Evolutionary conservation across 2,113 vertebrate species (phyloP).

Genomic region (Halcyon senegalensis): DNA sequence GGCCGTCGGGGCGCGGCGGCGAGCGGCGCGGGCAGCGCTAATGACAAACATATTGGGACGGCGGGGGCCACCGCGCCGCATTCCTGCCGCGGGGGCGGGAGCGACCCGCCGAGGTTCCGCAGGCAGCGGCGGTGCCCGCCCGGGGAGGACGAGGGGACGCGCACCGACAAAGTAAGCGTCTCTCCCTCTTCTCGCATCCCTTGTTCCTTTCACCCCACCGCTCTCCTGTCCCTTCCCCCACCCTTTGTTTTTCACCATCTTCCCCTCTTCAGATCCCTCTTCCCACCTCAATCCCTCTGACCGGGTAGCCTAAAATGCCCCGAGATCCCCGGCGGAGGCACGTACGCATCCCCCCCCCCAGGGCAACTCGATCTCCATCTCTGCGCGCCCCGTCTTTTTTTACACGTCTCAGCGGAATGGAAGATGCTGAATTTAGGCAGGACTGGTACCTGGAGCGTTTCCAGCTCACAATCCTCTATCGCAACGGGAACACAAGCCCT

Average conservation of each 20-base stretch:
- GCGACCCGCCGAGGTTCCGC: constrained; percentile 36
- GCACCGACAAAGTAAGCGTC: not conserved
- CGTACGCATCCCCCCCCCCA: rapidly evolving
- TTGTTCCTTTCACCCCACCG: not conserved
- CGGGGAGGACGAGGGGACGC: not conserved
- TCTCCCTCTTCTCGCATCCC: not conserved
- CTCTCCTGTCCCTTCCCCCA: not conserved
- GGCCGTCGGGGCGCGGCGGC: too few species aligned
- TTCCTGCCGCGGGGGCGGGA: constrained; percentile 57
- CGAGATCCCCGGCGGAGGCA: not conserved
- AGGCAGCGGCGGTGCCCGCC: not conserved
- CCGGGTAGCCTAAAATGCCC: not conserved
- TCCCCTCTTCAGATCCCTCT: not conserved
- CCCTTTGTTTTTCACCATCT: constrained; percentile 16
- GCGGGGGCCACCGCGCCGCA: too few species aligned
- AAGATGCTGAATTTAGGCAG: constrained; percentile 45
- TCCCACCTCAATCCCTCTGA: not conserved
- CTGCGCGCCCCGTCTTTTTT: not conserved
- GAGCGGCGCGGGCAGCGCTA: too few species aligned
- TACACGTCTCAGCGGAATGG: not conserved
- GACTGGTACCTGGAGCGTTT: constrained; percentile 31
- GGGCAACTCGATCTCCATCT: not conserved
- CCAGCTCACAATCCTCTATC: not conserved
- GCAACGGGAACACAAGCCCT: not conserved
- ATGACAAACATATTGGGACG: too few species aligned